phyloP scores from a whole-genome alignment of 2,888 invertebrate species.

The Branchellion lobata region DNA sequence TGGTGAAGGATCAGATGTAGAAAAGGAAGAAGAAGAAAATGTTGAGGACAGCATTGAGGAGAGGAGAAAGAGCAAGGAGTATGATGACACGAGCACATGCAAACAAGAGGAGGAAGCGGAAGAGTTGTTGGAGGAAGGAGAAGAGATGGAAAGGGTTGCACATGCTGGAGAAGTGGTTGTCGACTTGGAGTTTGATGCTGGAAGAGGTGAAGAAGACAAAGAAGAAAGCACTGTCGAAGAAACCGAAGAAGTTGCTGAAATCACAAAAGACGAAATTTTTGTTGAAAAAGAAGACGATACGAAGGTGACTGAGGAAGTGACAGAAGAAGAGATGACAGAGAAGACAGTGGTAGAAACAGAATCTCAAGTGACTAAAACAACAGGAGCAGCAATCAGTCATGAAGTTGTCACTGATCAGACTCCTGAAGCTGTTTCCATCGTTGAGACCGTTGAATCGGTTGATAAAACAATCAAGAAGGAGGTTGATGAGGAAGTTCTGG shows the following conservation, averaged over 20 bases:
- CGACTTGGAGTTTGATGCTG: too few species aligned
- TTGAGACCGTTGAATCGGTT: neutral
- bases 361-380: neutral
- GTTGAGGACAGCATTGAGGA: too few species aligned
- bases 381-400: neutral
- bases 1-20: slow-evolving; percentile 22
- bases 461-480: too few species aligned
- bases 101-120: too few species aligned
- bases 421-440: neutral
- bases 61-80: too few species aligned
- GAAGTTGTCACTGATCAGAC: slow-evolving; percentile 1
- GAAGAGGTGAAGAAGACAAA: too few species aligned
- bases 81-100: too few species aligned
- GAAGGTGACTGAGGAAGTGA: neutral
- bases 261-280: too few species aligned
- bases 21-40: slow-evolving; percentile 18
- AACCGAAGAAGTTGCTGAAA: neutral
- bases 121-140: too few species aligned
- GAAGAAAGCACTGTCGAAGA: neutral
- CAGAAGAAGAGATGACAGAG: neutral
- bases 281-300: too few species aligned
- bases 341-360: neutral
- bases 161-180: too few species aligned
- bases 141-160: slow-evolving; percentile 10
- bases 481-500: too few species aligned